Evolutionary conservation across 2,888 invertebrate genomes (phyloP), one percentile per base, ranked within the genome.

Genomic region (Athripsodes cinereus): DNA sequence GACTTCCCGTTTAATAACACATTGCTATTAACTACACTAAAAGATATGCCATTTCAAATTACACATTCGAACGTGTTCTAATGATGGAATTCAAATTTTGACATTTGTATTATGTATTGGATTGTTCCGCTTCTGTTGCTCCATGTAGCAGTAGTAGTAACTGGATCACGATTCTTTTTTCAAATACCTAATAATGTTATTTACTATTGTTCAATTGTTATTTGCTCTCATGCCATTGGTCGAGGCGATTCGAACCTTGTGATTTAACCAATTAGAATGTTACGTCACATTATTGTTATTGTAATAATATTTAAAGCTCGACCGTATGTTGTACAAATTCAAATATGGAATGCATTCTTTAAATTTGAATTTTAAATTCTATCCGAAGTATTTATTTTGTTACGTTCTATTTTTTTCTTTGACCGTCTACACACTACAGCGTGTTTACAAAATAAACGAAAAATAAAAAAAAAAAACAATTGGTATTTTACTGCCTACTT

Each of bases 81-180:
- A 40, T 16, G 40, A 40, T 40, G 40, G 40, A 40, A 40, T 40
- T 40, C 40, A 40, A 40, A 40, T 40, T 40, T 40, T 40, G 40
- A 40, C 40, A 40, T 40, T 40, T 40, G 40, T 40, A 40, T 40
- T 40, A 13, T 40, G 10, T 10, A 26, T n/a, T n/a, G n/a, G n/a
- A n/a, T 40, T 16, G 40, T 40, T 40, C 40, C 40, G 40, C 40
- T 40, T 40, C 40, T 40, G 40, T 40, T 40, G 13, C 26, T 13
- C 13, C 13, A 5, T 40, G 40, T 40, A 8, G 13, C 26, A 10
- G 3, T 26, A 26, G 10, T 26, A 26, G n/a, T 40, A 40, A 40
- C 40, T 40, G 40, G 40, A 40, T 40, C 40, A 40, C 40, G 40
- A 40, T 16, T 16, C 13, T 40, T 40, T 8, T 31, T 31, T 31